Evolutionary conservation across 2,888 invertebrate genomes (phyloP).

Genomic region (Lepidonotus clava): DNA sequence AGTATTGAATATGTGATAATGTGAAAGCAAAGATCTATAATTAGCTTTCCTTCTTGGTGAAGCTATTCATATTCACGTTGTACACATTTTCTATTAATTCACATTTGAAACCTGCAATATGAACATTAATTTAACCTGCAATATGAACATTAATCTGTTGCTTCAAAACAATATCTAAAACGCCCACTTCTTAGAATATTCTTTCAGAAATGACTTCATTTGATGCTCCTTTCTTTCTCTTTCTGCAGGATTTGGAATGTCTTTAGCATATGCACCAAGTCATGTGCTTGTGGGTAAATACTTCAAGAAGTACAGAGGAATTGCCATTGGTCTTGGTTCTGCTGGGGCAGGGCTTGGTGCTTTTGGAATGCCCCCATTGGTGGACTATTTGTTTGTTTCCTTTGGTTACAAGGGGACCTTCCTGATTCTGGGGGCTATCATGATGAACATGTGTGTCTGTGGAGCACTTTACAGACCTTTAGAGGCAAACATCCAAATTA

Average conservation of each 20-base stretch:
- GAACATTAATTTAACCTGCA: no score
- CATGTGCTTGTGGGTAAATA: conserved; percentile 59
- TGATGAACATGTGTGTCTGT: conserved; percentile 45
- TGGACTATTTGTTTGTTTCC: conserved; percentile 48
- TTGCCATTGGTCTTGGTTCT: conserved; percentile 55
- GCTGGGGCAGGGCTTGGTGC: conserved; percentile 59
- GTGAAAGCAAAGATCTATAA: no score
- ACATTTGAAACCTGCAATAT: no score
- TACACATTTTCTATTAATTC: no score
- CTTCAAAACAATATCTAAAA: no score
- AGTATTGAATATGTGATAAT: no score
- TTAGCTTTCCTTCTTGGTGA: no score
- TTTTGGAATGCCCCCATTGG: conserved; percentile 53
- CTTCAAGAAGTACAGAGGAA: conserved; percentile 54
- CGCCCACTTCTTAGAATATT: no score
- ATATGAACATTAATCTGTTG: no score
- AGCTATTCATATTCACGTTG: no score
- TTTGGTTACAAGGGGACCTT: conserved; percentile 54
- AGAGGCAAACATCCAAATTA: neutral
- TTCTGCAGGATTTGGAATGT: conserved; percentile 56
- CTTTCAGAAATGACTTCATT: no score
- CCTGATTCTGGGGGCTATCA: conserved; percentile 49
- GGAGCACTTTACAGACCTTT: conserved; percentile 51
- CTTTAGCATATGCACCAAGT: conserved; percentile 56
- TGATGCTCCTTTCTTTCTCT: neutral